phyloP scores from a whole-genome alignment of 2,113 vertebrate genomes.

The Corynorhinus townsendii region DNA sequence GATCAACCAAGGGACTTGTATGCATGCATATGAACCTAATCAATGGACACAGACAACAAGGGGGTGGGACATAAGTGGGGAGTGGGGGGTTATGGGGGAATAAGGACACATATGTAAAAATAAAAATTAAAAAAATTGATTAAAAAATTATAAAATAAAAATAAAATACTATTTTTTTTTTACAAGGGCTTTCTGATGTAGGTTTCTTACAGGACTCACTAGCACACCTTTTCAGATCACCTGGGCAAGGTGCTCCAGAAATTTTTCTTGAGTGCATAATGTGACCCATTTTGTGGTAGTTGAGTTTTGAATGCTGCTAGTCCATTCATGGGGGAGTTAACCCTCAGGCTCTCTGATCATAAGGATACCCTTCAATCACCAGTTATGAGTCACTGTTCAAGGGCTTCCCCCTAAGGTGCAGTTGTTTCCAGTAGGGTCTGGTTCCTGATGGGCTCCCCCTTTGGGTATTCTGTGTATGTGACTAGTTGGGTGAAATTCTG shows the following conservation, averaged over 20 bases:
- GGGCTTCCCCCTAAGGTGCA: not conserved
- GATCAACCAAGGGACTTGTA: too few species aligned
- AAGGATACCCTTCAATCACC: not conserved
- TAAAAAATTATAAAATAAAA: too few species aligned
- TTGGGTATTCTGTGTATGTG: not conserved
- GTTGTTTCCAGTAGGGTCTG: not conserved
- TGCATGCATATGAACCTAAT: too few species aligned
- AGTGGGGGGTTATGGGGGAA: too few species aligned
- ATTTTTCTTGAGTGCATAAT: not conserved
- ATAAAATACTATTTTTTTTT: too few species aligned
- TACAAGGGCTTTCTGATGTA: not conserved
- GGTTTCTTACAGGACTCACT: not conserved
- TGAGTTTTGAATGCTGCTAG: not conserved
- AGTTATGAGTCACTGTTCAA: not conserved
- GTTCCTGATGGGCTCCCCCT: not conserved
- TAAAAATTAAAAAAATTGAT: too few species aligned
- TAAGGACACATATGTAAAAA: too few species aligned
- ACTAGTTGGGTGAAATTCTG: not conserved
- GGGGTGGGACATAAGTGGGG: too few species aligned
- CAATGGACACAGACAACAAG: too few species aligned
- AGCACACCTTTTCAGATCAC: not conserved
- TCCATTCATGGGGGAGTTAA: not conserved
- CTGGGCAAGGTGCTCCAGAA: not conserved
- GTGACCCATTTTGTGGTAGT: not conserved
- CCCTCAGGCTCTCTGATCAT: not conserved